These are phyloP conservation scores for Trachythela sp. DNA, from an alignment of 64 coral and sea anemone species.

Conservation along the genomic window DNA sequence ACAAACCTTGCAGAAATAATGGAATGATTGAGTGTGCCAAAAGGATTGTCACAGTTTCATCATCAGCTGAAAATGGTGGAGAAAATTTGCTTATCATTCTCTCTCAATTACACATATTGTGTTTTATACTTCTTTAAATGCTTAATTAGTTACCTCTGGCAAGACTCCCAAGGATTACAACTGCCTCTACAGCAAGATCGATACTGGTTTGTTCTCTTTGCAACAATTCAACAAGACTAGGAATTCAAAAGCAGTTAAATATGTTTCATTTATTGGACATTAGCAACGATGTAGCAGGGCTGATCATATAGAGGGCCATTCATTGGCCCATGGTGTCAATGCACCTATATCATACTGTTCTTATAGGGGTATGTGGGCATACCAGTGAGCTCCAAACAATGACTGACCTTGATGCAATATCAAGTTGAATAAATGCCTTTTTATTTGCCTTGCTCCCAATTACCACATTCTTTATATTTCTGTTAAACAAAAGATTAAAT, in stretches of 20 bases:
- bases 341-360: not conserved
- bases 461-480: constrained; percentile 16
- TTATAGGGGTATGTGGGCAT: too few relatives aligned
- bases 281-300: too few relatives aligned
- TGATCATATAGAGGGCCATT: too few relatives aligned
- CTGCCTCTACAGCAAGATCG: constrained; percentile 11
- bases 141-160: not conserved
- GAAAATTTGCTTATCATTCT: too few relatives aligned
- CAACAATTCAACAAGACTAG: not conserved
- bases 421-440: not conserved
- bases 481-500: not conserved
- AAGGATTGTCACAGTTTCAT: not conserved
- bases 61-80: not conserved
- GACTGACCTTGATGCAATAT: not conserved
- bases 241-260: not conserved
- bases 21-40: not conserved
- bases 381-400: too few relatives aligned
- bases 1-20: not conserved
- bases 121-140: not conserved
- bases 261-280: too few relatives aligned
- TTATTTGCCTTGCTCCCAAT: constrained; percentile 22
- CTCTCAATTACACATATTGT: not conserved
- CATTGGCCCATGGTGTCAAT: too few relatives aligned
- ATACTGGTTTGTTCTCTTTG: constrained; percentile 11
- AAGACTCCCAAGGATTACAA: constrained; percentile 19